Evolutionary conservation across 2,113 vertebrate species (phyloP).

Genomic region (Etheostoma spectabile): DNA sequence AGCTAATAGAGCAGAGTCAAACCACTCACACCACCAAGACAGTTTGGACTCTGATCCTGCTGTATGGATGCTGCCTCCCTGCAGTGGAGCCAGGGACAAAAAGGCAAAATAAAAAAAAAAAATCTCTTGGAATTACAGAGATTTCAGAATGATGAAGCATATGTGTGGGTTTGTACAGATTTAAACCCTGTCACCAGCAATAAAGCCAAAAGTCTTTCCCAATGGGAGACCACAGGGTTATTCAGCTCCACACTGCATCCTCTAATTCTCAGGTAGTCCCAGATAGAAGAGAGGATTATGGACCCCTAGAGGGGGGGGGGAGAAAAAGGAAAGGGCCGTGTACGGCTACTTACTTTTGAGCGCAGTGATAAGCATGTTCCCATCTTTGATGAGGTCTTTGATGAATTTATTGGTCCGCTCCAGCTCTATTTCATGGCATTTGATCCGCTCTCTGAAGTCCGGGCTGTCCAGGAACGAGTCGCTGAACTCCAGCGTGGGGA

Average conservation of each 20-base stretch:
- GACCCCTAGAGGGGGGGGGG: neutral
- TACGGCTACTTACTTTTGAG: conserved; percentile 89
- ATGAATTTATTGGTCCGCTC: conserved; percentile 98
- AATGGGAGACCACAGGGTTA: neutral
- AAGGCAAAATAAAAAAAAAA: conserved; percentile 1
- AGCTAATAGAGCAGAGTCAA: neutral
- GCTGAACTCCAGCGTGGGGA: conserved; percentile 97
- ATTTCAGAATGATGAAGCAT: neutral
- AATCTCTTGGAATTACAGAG: neutral
- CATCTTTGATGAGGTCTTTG: conserved; percentile 97
- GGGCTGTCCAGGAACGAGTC: conserved; percentile 96
- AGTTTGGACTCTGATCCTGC: neutral
- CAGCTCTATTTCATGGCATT: conserved; percentile 95
- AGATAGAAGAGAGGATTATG: neutral
- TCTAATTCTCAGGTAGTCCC: conserved; percentile 30
- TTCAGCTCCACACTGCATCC: conserved; percentile 20
- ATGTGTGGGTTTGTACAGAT: neutral
- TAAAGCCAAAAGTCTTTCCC: neutral
- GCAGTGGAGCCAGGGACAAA: neutral
- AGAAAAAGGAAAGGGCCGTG: neutral
- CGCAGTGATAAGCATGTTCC: conserved; percentile 92
- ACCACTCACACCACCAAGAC: neutral
- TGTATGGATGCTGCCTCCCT: neutral
- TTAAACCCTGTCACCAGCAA: conserved; percentile 12
- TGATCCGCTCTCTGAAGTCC: conserved; percentile 96